These are phyloP conservation scores for Amaurobius ferox DNA, from an alignment of 2,888 invertebrate genomes.

Conservation along the genomic window DNA sequence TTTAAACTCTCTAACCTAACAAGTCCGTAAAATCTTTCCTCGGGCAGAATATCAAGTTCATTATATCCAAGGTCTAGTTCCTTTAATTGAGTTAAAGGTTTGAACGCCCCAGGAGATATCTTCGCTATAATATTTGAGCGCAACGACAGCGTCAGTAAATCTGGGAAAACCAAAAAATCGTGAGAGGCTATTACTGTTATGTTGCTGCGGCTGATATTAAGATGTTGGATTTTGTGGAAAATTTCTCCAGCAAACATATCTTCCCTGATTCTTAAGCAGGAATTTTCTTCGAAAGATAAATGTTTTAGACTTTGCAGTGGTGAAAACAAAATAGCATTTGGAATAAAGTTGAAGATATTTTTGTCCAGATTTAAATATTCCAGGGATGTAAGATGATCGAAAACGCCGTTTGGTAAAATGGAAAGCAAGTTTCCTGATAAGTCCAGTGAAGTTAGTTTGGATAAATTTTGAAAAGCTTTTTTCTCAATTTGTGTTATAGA, in stretches of 20 bases:
- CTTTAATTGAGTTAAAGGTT: slow-evolving; percentile 65
- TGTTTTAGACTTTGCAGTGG: slow-evolving; percentile 71
- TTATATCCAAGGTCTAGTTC: slow-evolving; percentile 73
- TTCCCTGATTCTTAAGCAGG: slow-evolving; percentile 72
- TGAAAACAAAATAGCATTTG: slow-evolving; percentile 73
- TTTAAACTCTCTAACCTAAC: slow-evolving; percentile 87
- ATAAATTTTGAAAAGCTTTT: slow-evolving; percentile 75
- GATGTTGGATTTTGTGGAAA: slow-evolving; percentile 62
- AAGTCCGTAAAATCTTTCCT: slow-evolving; percentile 75
- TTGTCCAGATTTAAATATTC: slow-evolving; percentile 70
- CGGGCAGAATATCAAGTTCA: slow-evolving; percentile 75
- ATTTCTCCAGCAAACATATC: slow-evolving; percentile 68
- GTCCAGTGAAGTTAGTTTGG: slow-evolving; percentile 74
- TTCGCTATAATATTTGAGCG: slow-evolving; percentile 74
- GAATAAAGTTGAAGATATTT: slow-evolving; percentile 74
- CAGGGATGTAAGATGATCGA: slow-evolving; percentile 67
- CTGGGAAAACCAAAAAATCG: slow-evolving; percentile 73
- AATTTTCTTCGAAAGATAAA: slow-evolving; percentile 73
- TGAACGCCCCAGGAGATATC: slow-evolving; percentile 74
- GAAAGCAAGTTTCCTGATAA: slow-evolving; percentile 74
- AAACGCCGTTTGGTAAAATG: slow-evolving; percentile 68
- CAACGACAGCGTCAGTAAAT: slow-evolving; percentile 66
- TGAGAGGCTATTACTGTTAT: slow-evolving; percentile 74
- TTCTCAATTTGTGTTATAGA: slow-evolving; percentile 74
- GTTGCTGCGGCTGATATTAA: slow-evolving; percentile 72